Evolutionary conservation across 2,888 invertebrate genomes (phyloP), one percentile per base, ranked within the genome.

Genomic region (Trachelus tabidus): DNA sequence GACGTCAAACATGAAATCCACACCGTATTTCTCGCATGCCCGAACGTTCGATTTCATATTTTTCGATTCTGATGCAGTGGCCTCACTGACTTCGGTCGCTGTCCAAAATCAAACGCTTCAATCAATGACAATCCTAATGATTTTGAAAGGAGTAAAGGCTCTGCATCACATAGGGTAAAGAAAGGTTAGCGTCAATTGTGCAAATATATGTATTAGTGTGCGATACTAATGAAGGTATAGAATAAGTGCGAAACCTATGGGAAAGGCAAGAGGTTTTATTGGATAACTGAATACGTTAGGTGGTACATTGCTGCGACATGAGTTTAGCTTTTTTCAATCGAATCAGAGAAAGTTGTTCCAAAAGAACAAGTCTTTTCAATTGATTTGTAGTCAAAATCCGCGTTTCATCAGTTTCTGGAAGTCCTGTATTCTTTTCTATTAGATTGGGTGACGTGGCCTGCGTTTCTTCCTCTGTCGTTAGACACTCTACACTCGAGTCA

Each of bases 281-380:
- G 40, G 40, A 4, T 40, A 40, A 40, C 40, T 40, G 40, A 40
- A 15, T 15, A 15, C 2, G 40, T 40, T 40, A 40, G 40, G 40
- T 15, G 40, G 33, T 76, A 80, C 73, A 81, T 34, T 79, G 68
- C 30, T 75, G 34, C 34, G 56, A 71, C 71, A 80, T 33, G 69
- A 77, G 75, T 37, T 77, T 76, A 73, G 73, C 37, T 71, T 78
- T 75, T 75, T 83, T 78, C 68, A 82, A 77, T 33, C 83, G 83
- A 81, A 83, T 81, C 68, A 85, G 79, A 74, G 33, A 74, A n/a
- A 85, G 77, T 31, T 84, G 80, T 80, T 85, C 83, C 82, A 84
- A 83, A 4, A 85, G 80, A 77, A 85, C 82, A 73, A 85, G 80
- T 82, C 83, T 83, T 79, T 82, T 76, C 77, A 83, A 83, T 76